phyloP scores from a whole-genome alignment of 1,140 invertebrate genomes.

The Pogonomyrmex californicus region DNA sequence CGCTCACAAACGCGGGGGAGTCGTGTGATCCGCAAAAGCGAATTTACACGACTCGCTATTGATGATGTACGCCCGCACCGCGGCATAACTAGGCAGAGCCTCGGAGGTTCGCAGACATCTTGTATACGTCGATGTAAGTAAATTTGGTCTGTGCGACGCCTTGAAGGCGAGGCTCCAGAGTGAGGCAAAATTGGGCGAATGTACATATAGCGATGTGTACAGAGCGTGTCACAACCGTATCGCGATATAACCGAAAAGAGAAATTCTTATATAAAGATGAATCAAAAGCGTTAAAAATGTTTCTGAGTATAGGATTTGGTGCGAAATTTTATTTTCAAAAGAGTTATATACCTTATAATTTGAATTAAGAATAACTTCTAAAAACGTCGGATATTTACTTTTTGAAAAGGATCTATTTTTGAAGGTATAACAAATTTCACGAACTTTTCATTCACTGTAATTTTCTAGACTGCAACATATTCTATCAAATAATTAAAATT shows the following conservation, averaged over 20 bases:
- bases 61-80: slow-evolving; percentile 24
- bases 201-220: not conserved
- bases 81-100: slow-evolving; percentile 11
- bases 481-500: not conserved
- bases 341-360: no score
- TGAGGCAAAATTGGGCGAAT: slow-evolving; percentile 19
- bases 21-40: slow-evolving; percentile 47
- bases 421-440: not conserved
- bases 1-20: slow-evolving; percentile 29
- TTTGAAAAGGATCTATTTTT: not conserved
- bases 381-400: not conserved
- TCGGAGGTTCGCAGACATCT: not conserved
- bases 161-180: slow-evolving; percentile 1
- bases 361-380: no score
- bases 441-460: not conserved
- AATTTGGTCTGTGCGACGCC: slow-evolving; percentile 40
- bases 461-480: not conserved
- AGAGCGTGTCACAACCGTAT: not conserved
- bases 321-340: not conserved
- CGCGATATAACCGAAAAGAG: not conserved
- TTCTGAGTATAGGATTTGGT: not conserved
- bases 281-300: not conserved
- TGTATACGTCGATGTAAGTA: slow-evolving; percentile 23
- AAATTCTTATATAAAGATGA: not conserved
- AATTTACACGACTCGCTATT: slow-evolving; percentile 52